These are phyloP conservation scores for Cantharis lateralis DNA, from an alignment of 2,888 invertebrate genomes.

Conservation along the genomic window DNA sequence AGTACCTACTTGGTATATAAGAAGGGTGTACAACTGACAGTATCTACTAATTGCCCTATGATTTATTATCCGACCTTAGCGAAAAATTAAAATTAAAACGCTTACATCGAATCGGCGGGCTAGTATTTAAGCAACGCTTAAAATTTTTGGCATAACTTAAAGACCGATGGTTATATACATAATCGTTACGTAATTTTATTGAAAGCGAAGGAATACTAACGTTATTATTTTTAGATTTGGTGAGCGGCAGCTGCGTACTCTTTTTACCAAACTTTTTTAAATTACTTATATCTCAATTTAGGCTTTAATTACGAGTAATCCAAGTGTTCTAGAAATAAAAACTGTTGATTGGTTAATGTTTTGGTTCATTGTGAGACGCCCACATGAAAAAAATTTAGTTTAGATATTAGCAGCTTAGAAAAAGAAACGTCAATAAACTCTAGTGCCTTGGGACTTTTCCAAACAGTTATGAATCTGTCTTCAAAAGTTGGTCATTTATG, in stretches of 20 bases:
- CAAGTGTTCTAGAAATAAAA: conserved; percentile 7
- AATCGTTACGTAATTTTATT: conserved; percentile 11
- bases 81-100: conserved; percentile 42
- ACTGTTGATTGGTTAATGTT: conserved; percentile 24
- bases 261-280: background rate
- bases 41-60: conserved; percentile 38
- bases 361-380: conserved; percentile 19
- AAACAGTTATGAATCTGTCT: conserved; percentile 32
- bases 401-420: conserved; percentile 15
- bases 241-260: conserved; percentile 9
- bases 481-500: conserved; percentile 30
- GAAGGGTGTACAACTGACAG: conserved; percentile 45
- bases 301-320: conserved; percentile 18
- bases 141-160: conserved; percentile 6
- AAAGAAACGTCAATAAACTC: conserved; percentile 29
- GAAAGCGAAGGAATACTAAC: conserved; percentile 11
- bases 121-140: conserved; percentile 5
- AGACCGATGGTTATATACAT: conserved; percentile 1
- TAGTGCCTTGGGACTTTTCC: conserved; percentile 26
- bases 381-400: conserved; percentile 15
- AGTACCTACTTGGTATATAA: conserved; percentile 41
- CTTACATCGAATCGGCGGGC: conserved; percentile 42
- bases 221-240: conserved; percentile 13
- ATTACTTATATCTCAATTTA: background rate
- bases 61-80: conserved; percentile 42